These are phyloP conservation scores for Pseudochromis fuscus DNA, from an alignment of 2,797 vertebrate genomes.

Conservation along the genomic window DNA sequence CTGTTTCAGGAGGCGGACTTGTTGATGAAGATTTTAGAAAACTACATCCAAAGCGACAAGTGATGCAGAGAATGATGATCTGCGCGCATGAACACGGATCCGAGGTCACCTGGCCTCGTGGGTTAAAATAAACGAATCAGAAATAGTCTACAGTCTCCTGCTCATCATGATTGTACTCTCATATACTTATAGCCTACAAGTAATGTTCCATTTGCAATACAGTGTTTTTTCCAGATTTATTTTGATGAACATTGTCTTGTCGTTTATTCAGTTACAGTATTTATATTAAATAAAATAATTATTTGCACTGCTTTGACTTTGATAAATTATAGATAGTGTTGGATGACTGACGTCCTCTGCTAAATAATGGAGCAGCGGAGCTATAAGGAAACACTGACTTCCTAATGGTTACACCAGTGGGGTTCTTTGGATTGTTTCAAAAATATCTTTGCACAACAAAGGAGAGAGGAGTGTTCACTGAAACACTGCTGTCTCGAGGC, in stretches of 20 bases:
- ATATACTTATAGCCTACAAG: conserved; percentile 28
- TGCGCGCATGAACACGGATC: conserved; percentile 41
- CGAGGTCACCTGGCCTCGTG: conserved; percentile 37
- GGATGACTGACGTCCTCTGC: background rate
- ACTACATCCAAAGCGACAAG: conserved; percentile 81
- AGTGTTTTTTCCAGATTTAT: conserved; percentile 46
- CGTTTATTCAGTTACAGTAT: conserved; percentile 65
- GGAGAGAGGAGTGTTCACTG: background rate
- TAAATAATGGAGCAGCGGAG: background rate
- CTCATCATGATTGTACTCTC: conserved; percentile 71
- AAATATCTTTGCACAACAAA: background rate
- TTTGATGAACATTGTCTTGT: conserved; percentile 64
- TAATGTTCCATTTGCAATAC: conserved; percentile 56
- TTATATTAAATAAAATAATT: conserved; percentile 80
- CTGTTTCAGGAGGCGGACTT: conserved; percentile 81
- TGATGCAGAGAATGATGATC: conserved; percentile 57
- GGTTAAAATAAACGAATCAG: conserved; percentile 46
- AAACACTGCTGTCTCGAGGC: background rate
- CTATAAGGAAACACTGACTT: background rate
- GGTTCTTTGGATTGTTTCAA: background rate
- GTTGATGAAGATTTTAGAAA: conserved; percentile 85
- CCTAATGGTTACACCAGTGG: background rate
- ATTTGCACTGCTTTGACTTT: conserved; percentile 68
- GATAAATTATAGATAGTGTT: conserved; percentile 15
- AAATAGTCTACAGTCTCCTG: conserved; percentile 50